Evolutionary conservation across 2,888 invertebrate species (phyloP), one percentile per base, ranked within the genome.

Genomic region (Eupithecia inturbata): DNA sequence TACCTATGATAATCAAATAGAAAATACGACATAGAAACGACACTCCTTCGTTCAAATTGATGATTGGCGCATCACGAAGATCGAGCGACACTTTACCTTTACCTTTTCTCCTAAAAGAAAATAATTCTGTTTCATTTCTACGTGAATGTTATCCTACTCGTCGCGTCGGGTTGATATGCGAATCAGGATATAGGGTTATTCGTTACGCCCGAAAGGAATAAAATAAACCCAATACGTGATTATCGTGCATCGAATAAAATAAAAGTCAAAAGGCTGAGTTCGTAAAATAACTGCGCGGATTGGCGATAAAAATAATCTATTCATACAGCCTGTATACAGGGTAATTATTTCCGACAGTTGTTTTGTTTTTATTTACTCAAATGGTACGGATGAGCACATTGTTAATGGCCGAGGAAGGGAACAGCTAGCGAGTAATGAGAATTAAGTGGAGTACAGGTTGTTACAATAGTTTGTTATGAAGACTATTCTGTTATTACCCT

Each of bases 301-400:
- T 73, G 80, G 68, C 78, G 70, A 81, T 83, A 82, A 82, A 67
- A 75, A 71, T 85, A 84, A 82, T 84, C 77, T 82, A 85, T 85
- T 85, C 83, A 83, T 82, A 78, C 77, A 74, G 71, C 74, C 53
- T 53, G 53, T 53, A 53, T 53, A 53, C 31, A 31, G 63, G 33
- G 80, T 83, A 84, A 86, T 87, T 86, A 86, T 85, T 85, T 84
- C 85, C 36, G 26, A 14, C n/a, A 57, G 14, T 68, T 41, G 68
- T 64, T 41, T 33, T 70, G 45, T 57, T 70, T 67, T 31, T 63
- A 36, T 64, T 53, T 26, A 41, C 67, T 16, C 63, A 49, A 72
- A 64, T 64, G 49, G 72, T n/a, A 64, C 68, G 64, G 28, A 41
- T 67, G 60, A 71, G 60, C 66, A 72, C 41, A 62, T 67, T 71